Percentiles rank a stretch among this genome's conserved stretches.
phyloP scores from a whole-genome alignment of 2,113 vertebrate genomes.

The Crotalus horridus region DNA sequence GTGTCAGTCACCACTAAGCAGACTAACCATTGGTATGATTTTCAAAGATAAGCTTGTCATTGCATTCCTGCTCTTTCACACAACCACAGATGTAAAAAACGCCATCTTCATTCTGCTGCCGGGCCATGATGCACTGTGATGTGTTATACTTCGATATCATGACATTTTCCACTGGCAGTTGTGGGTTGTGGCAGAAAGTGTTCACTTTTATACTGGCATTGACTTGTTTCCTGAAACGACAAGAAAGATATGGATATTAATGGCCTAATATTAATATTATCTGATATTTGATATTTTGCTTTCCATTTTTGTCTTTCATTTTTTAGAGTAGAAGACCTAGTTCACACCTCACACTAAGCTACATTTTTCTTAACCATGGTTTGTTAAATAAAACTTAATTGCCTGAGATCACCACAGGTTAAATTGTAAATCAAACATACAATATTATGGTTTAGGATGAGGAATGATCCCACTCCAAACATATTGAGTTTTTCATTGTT shows the following conservation, averaged over 20 bases:
- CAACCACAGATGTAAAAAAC: slow-evolving; percentile 80
- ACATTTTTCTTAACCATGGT: neutral
- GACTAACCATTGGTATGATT: slow-evolving; percentile 76
- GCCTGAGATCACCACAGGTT: neutral
- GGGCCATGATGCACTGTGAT: slow-evolving; percentile 77
- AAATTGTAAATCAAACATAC: neutral
- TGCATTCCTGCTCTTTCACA: slow-evolving; percentile 81
- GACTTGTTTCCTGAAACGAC: slow-evolving; percentile 73
- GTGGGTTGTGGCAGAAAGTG: slow-evolving; percentile 81
- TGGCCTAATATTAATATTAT: neutral
- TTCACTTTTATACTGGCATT: slow-evolving; percentile 81
- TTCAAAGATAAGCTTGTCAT: slow-evolving; percentile 84
- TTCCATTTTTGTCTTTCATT: neutral
- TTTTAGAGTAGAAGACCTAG: neutral
- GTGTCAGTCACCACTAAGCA: neutral
- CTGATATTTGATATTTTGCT: neutral
- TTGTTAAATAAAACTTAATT: neutral
- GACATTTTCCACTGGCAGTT: slow-evolving; percentile 75
- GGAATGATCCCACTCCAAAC: neutral
- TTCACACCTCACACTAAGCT: neutral
- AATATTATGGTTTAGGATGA: neutral
- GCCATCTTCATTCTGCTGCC: slow-evolving; percentile 63
- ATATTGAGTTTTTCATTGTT: neutral
- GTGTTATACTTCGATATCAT: slow-evolving; percentile 79
- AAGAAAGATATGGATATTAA: neutral